Percentiles rank a stretch among this genome's conserved stretches.
phyloP scores from a whole-genome alignment of 2,888 invertebrate species.

The Tetranychus truncatus region DNA sequence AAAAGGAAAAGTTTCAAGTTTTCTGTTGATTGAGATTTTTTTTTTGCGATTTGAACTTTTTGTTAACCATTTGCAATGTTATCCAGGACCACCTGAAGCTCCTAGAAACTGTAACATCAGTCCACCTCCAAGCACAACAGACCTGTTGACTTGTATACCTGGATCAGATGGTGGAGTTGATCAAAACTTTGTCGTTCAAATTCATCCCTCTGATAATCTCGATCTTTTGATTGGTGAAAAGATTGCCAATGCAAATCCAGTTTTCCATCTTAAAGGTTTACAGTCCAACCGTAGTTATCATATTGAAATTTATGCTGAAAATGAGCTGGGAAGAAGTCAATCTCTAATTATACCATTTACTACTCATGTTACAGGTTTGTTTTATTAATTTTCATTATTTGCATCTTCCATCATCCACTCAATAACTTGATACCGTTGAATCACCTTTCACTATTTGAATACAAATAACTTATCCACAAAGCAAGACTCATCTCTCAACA shows the following conservation, averaged over 20 bases:
- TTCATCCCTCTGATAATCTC: not conserved
- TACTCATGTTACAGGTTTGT: not conserved
- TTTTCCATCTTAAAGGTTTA: not conserved
- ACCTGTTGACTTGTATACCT: not conserved
- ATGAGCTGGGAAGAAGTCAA: not conserved
- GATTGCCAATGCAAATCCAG: not conserved
- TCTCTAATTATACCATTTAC: not conserved
- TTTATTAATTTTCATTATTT: not conserved
- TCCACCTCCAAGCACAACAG: not conserved
- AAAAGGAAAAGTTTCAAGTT: too few species aligned
- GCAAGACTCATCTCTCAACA: too few species aligned
- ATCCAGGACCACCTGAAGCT: not conserved
- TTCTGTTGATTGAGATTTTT: too few species aligned
- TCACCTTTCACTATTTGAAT: too few species aligned
- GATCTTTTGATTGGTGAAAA: not conserved
- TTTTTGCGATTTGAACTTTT: too few species aligned
- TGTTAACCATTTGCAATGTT: too few species aligned
- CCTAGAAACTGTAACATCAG: not conserved
- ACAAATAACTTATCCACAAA: too few species aligned
- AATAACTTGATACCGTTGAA: not conserved
- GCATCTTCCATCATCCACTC: not conserved
- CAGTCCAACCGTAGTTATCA: not conserved
- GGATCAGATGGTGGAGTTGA: not conserved
- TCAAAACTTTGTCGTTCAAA: not conserved
- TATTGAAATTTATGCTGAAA: not conserved